Percentiles rank a stretch among this genome's conserved stretches.
Conservation (phyloP, 2,113 vertebrate genomes). For the Archocentrus centrarchus region DNA sequence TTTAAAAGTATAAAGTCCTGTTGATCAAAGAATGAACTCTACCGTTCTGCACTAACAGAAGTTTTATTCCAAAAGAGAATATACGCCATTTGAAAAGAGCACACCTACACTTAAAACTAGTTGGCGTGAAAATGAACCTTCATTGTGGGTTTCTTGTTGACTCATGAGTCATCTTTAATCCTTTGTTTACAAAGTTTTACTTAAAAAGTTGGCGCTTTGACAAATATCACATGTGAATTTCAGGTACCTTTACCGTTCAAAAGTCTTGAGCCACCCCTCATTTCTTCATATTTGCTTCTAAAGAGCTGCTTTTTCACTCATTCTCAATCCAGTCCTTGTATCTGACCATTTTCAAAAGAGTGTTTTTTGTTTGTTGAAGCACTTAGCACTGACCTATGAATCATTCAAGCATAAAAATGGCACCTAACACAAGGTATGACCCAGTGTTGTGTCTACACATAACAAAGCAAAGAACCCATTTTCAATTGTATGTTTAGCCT, state of each 20-base stretch:
- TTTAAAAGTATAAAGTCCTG: constrained; percentile 18
- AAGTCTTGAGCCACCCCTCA: not conserved
- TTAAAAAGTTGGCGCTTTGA: constrained; percentile 10
- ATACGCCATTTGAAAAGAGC: constrained; percentile 26
- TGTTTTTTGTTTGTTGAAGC: not conserved
- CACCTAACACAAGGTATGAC: not conserved
- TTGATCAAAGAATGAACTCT: constrained; percentile 7
- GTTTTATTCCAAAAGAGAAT: constrained; percentile 21
- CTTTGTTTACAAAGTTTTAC: constrained; percentile 43
- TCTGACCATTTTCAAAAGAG: not conserved
- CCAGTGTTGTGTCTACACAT: not conserved
- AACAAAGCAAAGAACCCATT: not conserved
- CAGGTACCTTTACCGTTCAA: not conserved
- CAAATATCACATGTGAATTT: not conserved
- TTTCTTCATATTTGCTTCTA: not conserved
- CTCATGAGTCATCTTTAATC: constrained; percentile 56
- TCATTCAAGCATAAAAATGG: not conserved
- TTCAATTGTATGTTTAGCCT: not conserved
- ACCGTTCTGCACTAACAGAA: not conserved
- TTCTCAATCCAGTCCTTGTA: not conserved
- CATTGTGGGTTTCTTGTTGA: constrained; percentile 44
- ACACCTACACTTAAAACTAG: constrained; percentile 38
- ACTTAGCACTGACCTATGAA: not conserved
- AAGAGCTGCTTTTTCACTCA: not conserved
- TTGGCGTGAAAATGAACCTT: constrained; percentile 38